Conservation (phyloP, 2,113 vertebrate species). For the Daboia siamensis region DNA sequence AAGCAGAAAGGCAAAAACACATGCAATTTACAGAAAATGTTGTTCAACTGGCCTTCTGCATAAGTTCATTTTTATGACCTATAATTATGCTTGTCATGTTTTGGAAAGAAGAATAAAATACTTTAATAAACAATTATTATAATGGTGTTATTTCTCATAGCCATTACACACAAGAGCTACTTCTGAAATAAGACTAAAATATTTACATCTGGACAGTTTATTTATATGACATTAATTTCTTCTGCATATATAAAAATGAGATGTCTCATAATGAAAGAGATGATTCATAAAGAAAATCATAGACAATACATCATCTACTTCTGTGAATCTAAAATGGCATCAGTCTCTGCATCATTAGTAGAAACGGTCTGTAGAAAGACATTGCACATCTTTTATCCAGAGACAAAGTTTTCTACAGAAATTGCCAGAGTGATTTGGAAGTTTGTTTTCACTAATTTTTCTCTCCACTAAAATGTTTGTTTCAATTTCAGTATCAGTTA, state of each 20-base stretch:
- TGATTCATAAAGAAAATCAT: conserved; percentile 8
- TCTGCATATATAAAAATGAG: not conserved
- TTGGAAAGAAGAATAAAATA: not conserved
- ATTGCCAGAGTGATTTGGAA: not conserved
- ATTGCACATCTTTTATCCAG: conserved; percentile 26
- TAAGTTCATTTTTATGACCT: conserved; percentile 38
- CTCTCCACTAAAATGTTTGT: conserved; percentile 37
- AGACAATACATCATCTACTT: not conserved
- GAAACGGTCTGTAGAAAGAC: not conserved
- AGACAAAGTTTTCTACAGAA: not conserved
- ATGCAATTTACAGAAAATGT: conserved; percentile 11
- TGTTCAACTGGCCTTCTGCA: conserved; percentile 23
- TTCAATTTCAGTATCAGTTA: not conserved
- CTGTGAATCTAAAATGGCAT: not conserved
- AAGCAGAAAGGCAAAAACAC: conserved; percentile 4
- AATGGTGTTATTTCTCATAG: not conserved
- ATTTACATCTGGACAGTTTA: not conserved
- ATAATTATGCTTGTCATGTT: not conserved
- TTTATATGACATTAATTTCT: not conserved
- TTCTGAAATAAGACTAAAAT: not conserved
- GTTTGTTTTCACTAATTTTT: conserved; percentile 8
- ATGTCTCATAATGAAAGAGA: conserved; percentile 11
- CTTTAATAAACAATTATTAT: conserved; percentile 31
- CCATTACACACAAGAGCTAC: not conserved
- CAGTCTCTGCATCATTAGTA: not conserved